Evolutionary conservation across 2,888 invertebrate species (phyloP), one percentile per base, ranked within the genome.

Genomic region (Meiosimyza platycephala): DNA sequence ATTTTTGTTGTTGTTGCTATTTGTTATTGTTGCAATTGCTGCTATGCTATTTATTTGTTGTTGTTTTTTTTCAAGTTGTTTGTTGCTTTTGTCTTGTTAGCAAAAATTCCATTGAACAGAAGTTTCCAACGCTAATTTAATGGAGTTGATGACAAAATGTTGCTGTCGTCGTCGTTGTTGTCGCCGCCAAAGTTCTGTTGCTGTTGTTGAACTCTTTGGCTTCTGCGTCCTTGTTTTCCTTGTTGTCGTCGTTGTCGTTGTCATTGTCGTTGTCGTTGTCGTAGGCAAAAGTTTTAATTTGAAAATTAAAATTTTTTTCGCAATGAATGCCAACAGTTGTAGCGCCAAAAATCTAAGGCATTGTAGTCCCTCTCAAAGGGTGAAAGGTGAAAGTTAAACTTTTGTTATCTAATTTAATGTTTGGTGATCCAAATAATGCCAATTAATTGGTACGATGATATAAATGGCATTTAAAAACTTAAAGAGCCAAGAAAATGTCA

Each of bases 111-210:
- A 66, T 54, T 52, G 66, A 66, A 66, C 66, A 54, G 52, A 66
- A 66, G 54, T 54, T 64, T 64, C 50, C 64, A 16, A 51, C 64
- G 64, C 64, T 64, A 64, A 64, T 64, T 64, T 64, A 64, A 64
- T 48, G 64, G 48, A 51, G 50, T 64, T 51, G 13, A 51, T 66
- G 47, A 52, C 52, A 54, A 55, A 40, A 16, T 54, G 54, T 54
- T 18, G 54, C 18, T 18, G 54, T 54, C 54, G 54, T 54, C 54
- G 54, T 54, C 54, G 54, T 54, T 2, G 54, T 13, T 1, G 54
- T 54, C 54, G n/a, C 18, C 54, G n/a, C n/a, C 54, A 54, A 16
- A 16, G 7, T 54, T 54, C 18, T 54, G 54, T 54, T 12, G n/a
- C 18, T 54, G 18, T 40, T 40, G 40, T 9, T 40, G 40, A 40